Evolutionary conservation across 1,140 invertebrate species (phyloP), one percentile per base, ranked within the genome.

Genomic region (Neelides sp.): DNA sequence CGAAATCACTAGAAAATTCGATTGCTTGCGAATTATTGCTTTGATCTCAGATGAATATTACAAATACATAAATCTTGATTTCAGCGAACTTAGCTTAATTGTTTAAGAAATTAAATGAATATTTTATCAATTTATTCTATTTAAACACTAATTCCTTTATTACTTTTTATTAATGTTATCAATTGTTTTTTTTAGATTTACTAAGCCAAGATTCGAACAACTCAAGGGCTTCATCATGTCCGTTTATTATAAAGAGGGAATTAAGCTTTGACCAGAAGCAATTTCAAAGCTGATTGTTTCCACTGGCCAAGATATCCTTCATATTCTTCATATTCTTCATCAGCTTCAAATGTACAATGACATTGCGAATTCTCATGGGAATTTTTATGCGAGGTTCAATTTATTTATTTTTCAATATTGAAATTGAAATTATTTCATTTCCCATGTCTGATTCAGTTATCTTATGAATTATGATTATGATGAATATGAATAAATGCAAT

Each of bases 1-100:
- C 73, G 95, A 50, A 83, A 84, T 64, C 83, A 89, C 68, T 81
- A 77, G 23, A 99, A 98, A 72, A 95, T 99, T 69, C 75, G 91
- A 42, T 89, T 87, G 0, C 72, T 99, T 0, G 78, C 82, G 23
- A 95, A 93, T 69, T 84, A 99, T 67, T 97, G 91, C 64, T 98
- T 85, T 67, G 95, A 98, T 70, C 69, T 99, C 23, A 70, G 85
- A 41, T 45, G 20, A 26, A 2, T 17, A n/a, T n/a, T n/a, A n/a
- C n/a, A n/a, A n/a, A n/a, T n/a, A n/a, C n/a, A n/a, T n/a, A n/a
- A n/a, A n/a, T n/a, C n/a, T n/a, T n/a, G n/a, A n/a, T n/a, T n/a
- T n/a, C n/a, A n/a, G n/a, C n/a, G n/a, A n/a, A n/a, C 23, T n/a
- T n/a, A n/a, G n/a, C n/a, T 23, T 43, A 19, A 46, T 1, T 36